Percentiles rank a stretch among this genome's conserved stretches.
Conservation (phyloP, 2,113 vertebrate genomes). For the Lampris megalopsis region DNA sequence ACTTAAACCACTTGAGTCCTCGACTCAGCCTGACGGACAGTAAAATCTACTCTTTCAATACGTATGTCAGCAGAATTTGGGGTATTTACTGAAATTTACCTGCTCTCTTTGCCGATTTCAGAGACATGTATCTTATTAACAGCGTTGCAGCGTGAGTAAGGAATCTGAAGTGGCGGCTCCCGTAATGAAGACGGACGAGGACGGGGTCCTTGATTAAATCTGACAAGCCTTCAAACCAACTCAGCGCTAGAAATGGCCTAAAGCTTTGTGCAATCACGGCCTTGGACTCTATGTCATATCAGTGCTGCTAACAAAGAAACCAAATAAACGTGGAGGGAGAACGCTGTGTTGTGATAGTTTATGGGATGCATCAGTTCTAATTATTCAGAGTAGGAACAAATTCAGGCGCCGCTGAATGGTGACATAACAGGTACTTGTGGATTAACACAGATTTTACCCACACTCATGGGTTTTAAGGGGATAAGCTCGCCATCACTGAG, state of each 20-base stretch:
- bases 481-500: too few relatives aligned
- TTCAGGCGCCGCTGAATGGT: slow-evolving; percentile 1
- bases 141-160: slow-evolving; percentile 34
- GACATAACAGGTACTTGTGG: slow-evolving; percentile 10
- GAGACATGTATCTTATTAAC: slow-evolving; percentile 58
- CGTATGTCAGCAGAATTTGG: slow-evolving; percentile 42
- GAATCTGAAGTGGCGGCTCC: slow-evolving; percentile 61
- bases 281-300: slow-evolving; percentile 41
- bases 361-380: background rate
- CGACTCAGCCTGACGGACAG: slow-evolving; percentile 18
- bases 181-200: slow-evolving; percentile 66
- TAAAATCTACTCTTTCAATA: slow-evolving; percentile 26
- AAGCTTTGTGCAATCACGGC: slow-evolving; percentile 42
- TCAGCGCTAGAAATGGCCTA: slow-evolving; percentile 60
- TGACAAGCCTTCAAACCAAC: slow-evolving; percentile 77
- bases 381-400: background rate
- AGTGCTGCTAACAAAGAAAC: slow-evolving; percentile 42
- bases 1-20: slow-evolving; percentile 25
- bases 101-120: slow-evolving; percentile 54
- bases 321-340: slow-evolving; percentile 32
- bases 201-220: slow-evolving; percentile 66
- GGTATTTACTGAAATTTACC: slow-evolving; percentile 26
- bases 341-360: slow-evolving; percentile 13
- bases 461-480: background rate
- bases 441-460: background rate